Base-by-base conservation (phyloP, 2,113 vertebrate genomes). In the Notechis scutatus region DNA sequence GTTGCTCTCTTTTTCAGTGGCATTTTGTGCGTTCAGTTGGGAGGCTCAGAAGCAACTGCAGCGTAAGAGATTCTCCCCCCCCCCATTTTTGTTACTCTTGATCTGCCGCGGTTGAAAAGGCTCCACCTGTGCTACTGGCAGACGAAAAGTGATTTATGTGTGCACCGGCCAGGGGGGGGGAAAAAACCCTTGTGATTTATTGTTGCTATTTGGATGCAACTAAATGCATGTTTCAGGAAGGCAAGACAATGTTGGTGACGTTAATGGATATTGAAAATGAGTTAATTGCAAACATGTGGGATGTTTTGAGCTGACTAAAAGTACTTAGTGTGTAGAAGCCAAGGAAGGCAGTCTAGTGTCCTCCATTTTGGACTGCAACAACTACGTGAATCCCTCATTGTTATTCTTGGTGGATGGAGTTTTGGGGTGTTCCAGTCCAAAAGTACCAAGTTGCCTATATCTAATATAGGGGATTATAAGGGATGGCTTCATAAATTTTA, bases 211-310 rank as follows among this genome's bases (percentile, higher is more conserved):
- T 81, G 74, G 74, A 81, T 81, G 34, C 34, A 85, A 91, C 57
- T 42, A 86, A n/a, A 4, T 74, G 50, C 2, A 69, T 86, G 88
- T 85, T 90, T 57, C 86, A 91, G 93, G 74, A 93, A 23, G 88
- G 39, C 9, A 52, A 94, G 94, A 94, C 94, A 94, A 96, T 91
- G 90, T 90, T 85, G 0, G 11, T 95, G 95, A 94, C 95, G 91
- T 92, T 57, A 89, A 81, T 21, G n/a, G 15, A 42, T 39, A 91
- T 92, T 93, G 96, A 89, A 64, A 95, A 96, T 92, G 95, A 96
- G 91, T 94, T 59, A 14, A 42, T 85, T 94, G 89, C 89, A 94
- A 94, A 95, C 93, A 94, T 92, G 86, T 50, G 91, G 26, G 88
- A 34, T 57, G 69, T 94, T 81, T 81, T 81, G 74, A 81, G 74